phyloP scores from a whole-genome alignment of 92 coral and sea anemone species.

The Plumapathes pennacea region DNA sequence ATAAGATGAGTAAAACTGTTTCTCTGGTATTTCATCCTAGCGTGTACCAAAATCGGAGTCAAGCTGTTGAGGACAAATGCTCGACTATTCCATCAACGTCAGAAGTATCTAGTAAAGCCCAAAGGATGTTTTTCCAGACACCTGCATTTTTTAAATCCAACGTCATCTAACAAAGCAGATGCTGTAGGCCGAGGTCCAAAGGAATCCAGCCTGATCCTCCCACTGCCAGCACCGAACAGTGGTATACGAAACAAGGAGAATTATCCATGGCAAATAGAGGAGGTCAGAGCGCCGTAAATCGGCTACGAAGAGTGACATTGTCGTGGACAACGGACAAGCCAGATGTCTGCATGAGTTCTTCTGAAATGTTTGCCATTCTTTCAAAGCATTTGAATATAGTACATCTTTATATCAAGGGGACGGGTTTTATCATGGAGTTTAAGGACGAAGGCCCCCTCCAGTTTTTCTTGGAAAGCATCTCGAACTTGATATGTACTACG shows the following conservation, averaged over 20 bases:
- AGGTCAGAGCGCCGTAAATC: slow-evolving; percentile 5
- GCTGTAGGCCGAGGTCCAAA: too few relatives aligned
- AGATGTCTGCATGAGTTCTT: not conserved
- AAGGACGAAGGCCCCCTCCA: slow-evolving; percentile 16
- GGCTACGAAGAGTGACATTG: not conserved
- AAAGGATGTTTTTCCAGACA: too few relatives aligned
- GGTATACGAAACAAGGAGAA: slow-evolving; percentile 29
- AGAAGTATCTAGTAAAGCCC: too few relatives aligned
- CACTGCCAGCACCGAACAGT: slow-evolving; percentile 3
- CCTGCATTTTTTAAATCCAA: too few relatives aligned
- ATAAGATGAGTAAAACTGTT: too few relatives aligned
- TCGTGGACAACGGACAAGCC: slow-evolving; percentile 5
- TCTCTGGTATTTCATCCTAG: too few relatives aligned
- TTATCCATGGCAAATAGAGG: slow-evolving; percentile 17
- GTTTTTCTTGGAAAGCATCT: slow-evolving; percentile 10
- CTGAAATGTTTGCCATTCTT: not conserved
- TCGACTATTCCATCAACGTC: too few relatives aligned
- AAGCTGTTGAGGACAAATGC: too few relatives aligned
- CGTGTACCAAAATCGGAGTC: too few relatives aligned
- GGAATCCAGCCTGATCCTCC: too few relatives aligned
- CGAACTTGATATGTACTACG: not conserved
- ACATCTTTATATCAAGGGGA: slow-evolving; percentile 26
- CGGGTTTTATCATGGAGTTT: slow-evolving; percentile 23
- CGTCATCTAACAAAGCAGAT: too few relatives aligned
- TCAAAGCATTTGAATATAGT: slow-evolving; percentile 17